Evolutionary conservation across 2,888 invertebrate genomes (phyloP), one percentile per base, ranked within the genome.

Genomic region (Sinhomidia bicolor): DNA sequence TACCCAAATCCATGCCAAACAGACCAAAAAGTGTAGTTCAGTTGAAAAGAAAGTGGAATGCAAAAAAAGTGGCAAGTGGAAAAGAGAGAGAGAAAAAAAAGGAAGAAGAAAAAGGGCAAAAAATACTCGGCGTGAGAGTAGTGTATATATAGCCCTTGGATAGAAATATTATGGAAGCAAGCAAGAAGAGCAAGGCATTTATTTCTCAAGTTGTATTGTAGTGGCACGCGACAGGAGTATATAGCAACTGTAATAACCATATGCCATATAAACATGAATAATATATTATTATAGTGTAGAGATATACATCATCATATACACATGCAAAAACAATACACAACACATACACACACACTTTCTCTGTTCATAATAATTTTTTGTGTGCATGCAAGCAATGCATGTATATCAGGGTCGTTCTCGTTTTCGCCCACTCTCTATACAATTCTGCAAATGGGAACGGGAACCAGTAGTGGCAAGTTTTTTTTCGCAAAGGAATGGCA

Each of bases 141-240:
- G 54, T 29, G 23, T 74, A 32, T 54, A 32, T 54, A 78, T 57
- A 32, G 78, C 76, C 51, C 51, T 76, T 74, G 74, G 44, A 74
- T 26, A 74, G 74, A 74, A 47, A n/a, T n/a, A n/a, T n/a, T 74
- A 17, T 36, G 17, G 57, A 78, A 78, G 76, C 17, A 36, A 7
- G n/a, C n/a, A n/a, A n/a, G n/a, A n/a, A n/a, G n/a, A n/a, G n/a
- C n/a, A n/a, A 62, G 23, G 57, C 47, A 78, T 54, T 57, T 78
- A 76, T 41, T 68, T n/a, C n/a, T n/a, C 41, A 17, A 76, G 47
- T 60, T 51, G 80, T 65, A 62, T 26, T 74, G 89, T 79, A 81
- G 85, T 81, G 89, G 89, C 89, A 89, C 89, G 89, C 89, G 89
- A 89, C 89, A 85, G 54, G 60, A 17, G 44, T 85, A 76, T 85